Conservation (phyloP, 2,888 invertebrate species). For the Ceratothoa steindachneri region DNA sequence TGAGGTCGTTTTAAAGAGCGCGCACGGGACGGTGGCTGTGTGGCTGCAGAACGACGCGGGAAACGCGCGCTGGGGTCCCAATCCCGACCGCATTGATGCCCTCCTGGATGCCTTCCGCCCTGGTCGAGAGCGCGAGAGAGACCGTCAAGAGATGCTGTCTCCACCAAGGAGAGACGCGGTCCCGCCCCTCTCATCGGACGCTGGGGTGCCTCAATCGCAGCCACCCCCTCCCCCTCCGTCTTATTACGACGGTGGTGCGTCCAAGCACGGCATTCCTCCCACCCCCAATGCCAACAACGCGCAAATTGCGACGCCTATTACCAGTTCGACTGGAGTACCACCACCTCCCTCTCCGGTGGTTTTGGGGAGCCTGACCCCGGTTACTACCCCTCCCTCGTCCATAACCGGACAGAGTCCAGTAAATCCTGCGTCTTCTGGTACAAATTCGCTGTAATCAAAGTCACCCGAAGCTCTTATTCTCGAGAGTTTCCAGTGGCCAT, state of each 20-base stretch:
- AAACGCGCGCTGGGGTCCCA: conserved; percentile 85
- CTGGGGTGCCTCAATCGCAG: conserved; percentile 5
- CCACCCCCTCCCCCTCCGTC: conserved; percentile 54
- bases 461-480: not conserved
- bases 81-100: conserved; percentile 81
- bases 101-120: conserved; percentile 73
- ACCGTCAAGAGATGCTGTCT: conserved; percentile 66
- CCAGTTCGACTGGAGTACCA: conserved; percentile 5
- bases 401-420: not conserved
- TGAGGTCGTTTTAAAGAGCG: conserved; percentile 81
- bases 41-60: conserved; percentile 95
- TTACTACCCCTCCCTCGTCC: not conserved
- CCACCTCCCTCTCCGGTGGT: not conserved
- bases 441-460: not conserved
- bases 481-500: no score
- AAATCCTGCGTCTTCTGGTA: not conserved
- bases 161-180: conserved; percentile 53
- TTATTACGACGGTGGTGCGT: conserved; percentile 24
- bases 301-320: not conserved
- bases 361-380: not conserved
- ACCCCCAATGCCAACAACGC: not conserved
- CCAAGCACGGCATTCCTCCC: not conserved
- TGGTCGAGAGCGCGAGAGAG: conserved; percentile 69
- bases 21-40: conserved; percentile 85
- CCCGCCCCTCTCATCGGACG: conserved; percentile 27